A percentile compares a stretch with the other conserved stretches of the same genome.
phyloP scores from a whole-genome alignment of 2,113 vertebrate genomes.

The Equus przewalskii region DNA sequence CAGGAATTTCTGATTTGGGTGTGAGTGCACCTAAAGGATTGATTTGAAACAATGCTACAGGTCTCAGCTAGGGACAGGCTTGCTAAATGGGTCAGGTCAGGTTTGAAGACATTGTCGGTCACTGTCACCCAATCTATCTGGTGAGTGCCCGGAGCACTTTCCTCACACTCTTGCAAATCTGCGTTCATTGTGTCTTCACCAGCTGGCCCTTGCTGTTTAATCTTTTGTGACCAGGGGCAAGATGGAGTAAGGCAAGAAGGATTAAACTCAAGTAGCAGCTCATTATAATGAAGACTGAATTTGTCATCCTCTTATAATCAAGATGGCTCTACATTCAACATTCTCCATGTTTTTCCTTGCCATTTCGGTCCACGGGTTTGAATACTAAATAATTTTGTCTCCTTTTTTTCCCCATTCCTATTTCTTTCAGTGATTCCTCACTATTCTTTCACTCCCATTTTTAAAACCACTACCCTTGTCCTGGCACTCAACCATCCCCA shows the following conservation, averaged over 20 bases:
- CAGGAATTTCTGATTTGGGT: slow-evolving; percentile 77
- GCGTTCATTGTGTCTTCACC: neutral
- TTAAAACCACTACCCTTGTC: neutral
- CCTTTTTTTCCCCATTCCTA: accelerated
- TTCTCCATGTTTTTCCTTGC: neutral
- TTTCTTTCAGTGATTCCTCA: neutral
- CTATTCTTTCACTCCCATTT: neutral
- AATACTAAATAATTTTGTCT: neutral
- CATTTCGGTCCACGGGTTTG: neutral
- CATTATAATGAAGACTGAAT: neutral
- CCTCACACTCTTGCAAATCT: neutral
- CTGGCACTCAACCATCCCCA: neutral
- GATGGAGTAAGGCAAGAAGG: neutral
- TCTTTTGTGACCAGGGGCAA: neutral
- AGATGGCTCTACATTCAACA: neutral
- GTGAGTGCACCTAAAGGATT: slow-evolving; percentile 4
- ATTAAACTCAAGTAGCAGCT: neutral
- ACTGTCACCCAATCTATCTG: neutral
- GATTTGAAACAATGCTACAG: neutral
- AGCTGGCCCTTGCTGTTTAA: neutral
- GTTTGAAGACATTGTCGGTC: neutral
- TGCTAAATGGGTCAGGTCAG: slow-evolving; percentile 72
- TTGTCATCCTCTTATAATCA: neutral
- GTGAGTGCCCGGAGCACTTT: neutral
- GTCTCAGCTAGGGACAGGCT: neutral